Percentiles rank a stretch among this genome's conserved stretches.
Conservation (phyloP, 2,888 invertebrate genomes). For the Metacarcinus magister region DNA sequence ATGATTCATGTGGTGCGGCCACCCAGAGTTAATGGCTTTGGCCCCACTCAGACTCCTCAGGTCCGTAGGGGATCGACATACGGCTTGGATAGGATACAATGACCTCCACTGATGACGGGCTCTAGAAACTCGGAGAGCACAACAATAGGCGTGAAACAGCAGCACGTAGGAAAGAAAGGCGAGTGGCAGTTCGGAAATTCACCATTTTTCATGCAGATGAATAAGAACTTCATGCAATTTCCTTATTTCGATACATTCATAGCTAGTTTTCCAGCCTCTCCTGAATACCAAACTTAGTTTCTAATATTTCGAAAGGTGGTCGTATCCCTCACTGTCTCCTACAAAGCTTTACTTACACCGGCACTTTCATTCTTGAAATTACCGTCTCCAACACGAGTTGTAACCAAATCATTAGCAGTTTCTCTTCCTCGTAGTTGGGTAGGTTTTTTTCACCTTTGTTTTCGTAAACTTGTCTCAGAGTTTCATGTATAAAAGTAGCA, state of each 20-base stretch:
- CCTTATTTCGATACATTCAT: background rate
- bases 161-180: background rate
- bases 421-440: background rate
- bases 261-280: background rate
- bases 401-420: background rate
- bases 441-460: background rate
- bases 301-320: background rate
- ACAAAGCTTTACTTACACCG: background rate
- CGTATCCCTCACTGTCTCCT: background rate
- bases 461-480: background rate
- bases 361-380: background rate
- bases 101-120: slow-evolving; percentile 10
- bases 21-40: background rate
- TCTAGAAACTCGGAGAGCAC: background rate
- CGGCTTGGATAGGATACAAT: background rate
- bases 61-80: background rate
- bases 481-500: background rate
- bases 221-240: background rate
- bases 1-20: background rate
- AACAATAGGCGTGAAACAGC: background rate
- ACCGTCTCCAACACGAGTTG: background rate
- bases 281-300: background rate
- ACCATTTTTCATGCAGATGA: background rate
- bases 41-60: background rate
- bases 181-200: background rate